phyloP scores from a whole-genome alignment of 2,888 invertebrate species.

The Dione juno region DNA sequence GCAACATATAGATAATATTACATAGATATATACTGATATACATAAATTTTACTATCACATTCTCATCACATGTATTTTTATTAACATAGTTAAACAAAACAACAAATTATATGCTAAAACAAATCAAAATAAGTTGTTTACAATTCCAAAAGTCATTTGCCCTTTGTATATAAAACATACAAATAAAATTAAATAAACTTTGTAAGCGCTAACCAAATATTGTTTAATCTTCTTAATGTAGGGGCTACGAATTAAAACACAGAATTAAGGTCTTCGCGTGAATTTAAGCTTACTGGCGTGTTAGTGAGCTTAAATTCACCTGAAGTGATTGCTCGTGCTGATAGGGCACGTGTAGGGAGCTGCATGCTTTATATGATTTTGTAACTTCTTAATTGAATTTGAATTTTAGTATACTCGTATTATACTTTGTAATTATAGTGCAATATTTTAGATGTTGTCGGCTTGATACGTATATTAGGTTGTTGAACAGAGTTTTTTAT shows the following conservation, averaged over 20 bases:
- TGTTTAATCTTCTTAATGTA: neutral
- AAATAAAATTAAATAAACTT: neutral
- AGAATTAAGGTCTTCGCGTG: conserved; percentile 13
- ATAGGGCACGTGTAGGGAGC: conserved; percentile 27
- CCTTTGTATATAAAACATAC: neutral
- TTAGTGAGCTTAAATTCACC: conserved; percentile 9
- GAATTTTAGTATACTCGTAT: neutral
- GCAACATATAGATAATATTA: no score
- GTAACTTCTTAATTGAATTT: conserved; percentile 14
- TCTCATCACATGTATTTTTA: no score
- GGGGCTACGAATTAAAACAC: neutral
- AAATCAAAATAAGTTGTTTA: neutral
- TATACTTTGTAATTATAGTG: neutral
- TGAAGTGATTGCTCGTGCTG: conserved; percentile 21
- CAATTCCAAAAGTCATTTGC: neutral
- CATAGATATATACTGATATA: no score
- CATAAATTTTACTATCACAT: no score
- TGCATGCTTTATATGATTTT: neutral
- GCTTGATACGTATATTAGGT: no score
- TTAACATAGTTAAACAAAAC: no score
- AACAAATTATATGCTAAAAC: neutral
- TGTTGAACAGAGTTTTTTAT: no score
- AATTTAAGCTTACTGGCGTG: conserved; percentile 5
- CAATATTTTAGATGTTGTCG: neutral
- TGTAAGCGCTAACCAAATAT: conserved; percentile 11